A percentile compares a stretch with the other conserved stretches of the same genome.
Conservation (phyloP, 2,888 invertebrate genomes). For the Apodemia mormo region DNA sequence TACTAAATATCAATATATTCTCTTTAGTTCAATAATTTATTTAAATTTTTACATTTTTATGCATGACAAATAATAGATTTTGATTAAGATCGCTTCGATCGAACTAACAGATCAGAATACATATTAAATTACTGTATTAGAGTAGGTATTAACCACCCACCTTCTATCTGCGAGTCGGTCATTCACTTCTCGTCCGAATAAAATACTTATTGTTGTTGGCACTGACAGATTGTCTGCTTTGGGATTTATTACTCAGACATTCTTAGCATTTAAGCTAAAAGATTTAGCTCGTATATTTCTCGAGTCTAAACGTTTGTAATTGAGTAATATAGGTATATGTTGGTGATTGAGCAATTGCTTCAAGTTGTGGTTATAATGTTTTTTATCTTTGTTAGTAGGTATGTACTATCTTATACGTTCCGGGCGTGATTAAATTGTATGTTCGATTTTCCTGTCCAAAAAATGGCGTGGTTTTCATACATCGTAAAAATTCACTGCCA, state of each 20-base stretch:
- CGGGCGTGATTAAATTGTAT: no score
- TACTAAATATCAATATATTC: not conserved
- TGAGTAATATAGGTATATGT: constrained; percentile 7
- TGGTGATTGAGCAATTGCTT: constrained; percentile 1
- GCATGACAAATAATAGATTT: constrained; percentile 4
- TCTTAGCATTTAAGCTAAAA: constrained; percentile 27
- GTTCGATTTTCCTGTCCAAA: no score
- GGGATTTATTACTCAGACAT: constrained; percentile 37
- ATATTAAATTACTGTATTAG: constrained; percentile 14
- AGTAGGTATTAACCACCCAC: constrained; percentile 37
- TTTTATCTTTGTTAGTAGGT: not conserved
- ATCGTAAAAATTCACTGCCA: no score
- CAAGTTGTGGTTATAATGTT: not conserved
- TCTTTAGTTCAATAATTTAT: not conserved
- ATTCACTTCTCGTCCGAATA: constrained; percentile 47
- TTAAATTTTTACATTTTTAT: constrained; percentile 5
- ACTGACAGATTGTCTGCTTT: constrained; percentile 36
- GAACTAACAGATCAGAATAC: constrained; percentile 7
- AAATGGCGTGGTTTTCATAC: no score
- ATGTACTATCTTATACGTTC: no score
- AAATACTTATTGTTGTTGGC: constrained; percentile 45
- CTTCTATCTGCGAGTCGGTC: constrained; percentile 45
- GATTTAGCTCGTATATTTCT: constrained; percentile 21
- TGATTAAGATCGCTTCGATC: constrained; percentile 13
- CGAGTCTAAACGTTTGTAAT: constrained; percentile 13